Evolutionary conservation across 2,888 invertebrate species (phyloP).

Genomic region (Nemotelus pantherinus): DNA sequence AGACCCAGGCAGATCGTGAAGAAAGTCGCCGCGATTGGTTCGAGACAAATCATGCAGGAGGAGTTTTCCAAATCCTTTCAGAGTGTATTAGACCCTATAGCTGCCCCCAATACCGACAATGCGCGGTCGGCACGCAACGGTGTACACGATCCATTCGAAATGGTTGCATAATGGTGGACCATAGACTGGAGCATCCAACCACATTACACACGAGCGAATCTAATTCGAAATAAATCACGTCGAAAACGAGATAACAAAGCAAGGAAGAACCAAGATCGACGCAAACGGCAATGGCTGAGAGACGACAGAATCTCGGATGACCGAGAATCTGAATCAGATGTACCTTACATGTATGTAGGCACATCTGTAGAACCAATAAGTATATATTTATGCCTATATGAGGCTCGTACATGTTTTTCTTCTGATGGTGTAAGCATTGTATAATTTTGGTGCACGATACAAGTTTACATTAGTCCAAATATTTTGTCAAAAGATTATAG

Average conservation of each 20-base stretch:
- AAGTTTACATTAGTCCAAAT: too few relatives aligned
- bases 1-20: slow-evolving; percentile 2
- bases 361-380: too few relatives aligned
- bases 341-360: background rate
- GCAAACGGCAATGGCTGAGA: slow-evolving; percentile 1
- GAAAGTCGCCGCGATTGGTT: slow-evolving; percentile 46
- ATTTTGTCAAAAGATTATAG: too few relatives aligned
- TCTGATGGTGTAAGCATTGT: too few relatives aligned
- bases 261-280: background rate
- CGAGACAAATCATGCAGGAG: slow-evolving; percentile 45
- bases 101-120: background rate
- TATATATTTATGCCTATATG: too few relatives aligned
- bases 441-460: too few relatives aligned
- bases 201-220: slow-evolving; percentile 20
- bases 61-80: slow-evolving; percentile 48
- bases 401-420: too few relatives aligned
- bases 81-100: slow-evolving; percentile 34
- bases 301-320: background rate
- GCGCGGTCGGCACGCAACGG: background rate
- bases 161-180: too few relatives aligned
- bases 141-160: background rate
- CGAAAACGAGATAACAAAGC: slow-evolving; percentile 9
- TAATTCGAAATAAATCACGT: slow-evolving; percentile 32
- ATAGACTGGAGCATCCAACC: slow-evolving; percentile 3
- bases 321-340: slow-evolving; percentile 8